A percentile compares a stretch with the other conserved stretches of the same genome.
Conservation (phyloP, 1,140 invertebrate genomes). For the Protaetia brevitarsis region DNA sequence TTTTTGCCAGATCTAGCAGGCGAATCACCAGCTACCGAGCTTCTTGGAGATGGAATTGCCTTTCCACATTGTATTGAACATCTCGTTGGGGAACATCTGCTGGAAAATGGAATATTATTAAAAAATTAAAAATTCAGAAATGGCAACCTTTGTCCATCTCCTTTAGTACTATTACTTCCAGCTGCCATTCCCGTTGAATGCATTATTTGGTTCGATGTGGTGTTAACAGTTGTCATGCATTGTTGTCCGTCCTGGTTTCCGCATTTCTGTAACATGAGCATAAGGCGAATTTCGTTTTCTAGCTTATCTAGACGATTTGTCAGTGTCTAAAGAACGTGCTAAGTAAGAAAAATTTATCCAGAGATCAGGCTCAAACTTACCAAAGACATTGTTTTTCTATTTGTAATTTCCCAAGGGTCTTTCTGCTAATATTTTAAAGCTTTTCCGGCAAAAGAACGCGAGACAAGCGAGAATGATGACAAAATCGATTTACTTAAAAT, state of each 20-base stretch:
- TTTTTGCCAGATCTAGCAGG: not conserved
- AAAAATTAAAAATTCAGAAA: not conserved
- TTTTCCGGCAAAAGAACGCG: not conserved
- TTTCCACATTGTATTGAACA: not conserved
- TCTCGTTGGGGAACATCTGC: not conserved
- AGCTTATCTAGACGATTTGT: conserved; percentile 26
- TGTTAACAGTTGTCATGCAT: not conserved
- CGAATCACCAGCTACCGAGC: not conserved
- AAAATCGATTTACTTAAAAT: conserved; percentile 1
- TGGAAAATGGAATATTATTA: not conserved
- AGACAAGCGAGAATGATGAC: not conserved
- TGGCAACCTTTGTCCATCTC: not conserved
- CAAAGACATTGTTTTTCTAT: conserved; percentile 17
- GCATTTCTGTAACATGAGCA: conserved; percentile 19
- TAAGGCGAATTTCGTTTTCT: conserved; percentile 26
- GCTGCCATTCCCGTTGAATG: not conserved
- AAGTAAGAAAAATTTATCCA: not conserved
- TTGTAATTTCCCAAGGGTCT: not conserved
- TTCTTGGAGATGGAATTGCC: not conserved
- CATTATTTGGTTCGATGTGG: not conserved
- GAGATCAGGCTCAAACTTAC: not conserved
- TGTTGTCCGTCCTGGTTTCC: not conserved
- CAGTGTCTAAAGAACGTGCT: not conserved
- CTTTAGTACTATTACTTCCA: not conserved
- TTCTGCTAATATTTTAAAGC: not conserved